Percentiles rank a stretch among this genome's conserved stretches.
Evolutionary conservation across 2,113 vertebrate genomes (phyloP).

Genomic region (Falco punctatus): DNA sequence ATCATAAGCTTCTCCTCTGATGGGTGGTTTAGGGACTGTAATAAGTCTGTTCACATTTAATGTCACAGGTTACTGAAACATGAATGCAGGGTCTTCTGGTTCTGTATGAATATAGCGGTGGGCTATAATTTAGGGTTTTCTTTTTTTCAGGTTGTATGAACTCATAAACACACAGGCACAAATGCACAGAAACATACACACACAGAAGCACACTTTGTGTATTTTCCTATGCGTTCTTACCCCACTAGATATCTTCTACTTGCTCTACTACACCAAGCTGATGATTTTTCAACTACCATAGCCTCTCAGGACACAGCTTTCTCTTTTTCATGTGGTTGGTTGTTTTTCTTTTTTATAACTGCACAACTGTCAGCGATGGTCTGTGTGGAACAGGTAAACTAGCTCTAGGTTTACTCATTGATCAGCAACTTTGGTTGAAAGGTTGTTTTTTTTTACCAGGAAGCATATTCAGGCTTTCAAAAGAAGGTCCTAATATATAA

Average conservation of each 20-base stretch:
- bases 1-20: background rate
- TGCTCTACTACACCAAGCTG: background rate
- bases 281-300: background rate
- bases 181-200: background rate
- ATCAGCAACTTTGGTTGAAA: background rate
- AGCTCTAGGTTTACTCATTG: background rate
- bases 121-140: background rate
- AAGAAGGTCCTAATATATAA: background rate
- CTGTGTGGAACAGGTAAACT: background rate
- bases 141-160: background rate
- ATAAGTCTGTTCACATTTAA: background rate
- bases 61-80: background rate
- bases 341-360: background rate
- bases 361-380: background rate
- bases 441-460: background rate
- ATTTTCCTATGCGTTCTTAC: background rate
- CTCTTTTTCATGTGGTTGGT: background rate
- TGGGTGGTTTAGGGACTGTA: background rate
- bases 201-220: background rate
- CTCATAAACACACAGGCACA: background rate
- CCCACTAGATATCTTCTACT: background rate
- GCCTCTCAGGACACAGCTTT: background rate
- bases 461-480: background rate
- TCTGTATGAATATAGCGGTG: background rate
- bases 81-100: background rate